These are phyloP conservation scores for Holacanthella duospinosa DNA, from an alignment of 2,888 invertebrate genomes.

Conservation along the genomic window DNA sequence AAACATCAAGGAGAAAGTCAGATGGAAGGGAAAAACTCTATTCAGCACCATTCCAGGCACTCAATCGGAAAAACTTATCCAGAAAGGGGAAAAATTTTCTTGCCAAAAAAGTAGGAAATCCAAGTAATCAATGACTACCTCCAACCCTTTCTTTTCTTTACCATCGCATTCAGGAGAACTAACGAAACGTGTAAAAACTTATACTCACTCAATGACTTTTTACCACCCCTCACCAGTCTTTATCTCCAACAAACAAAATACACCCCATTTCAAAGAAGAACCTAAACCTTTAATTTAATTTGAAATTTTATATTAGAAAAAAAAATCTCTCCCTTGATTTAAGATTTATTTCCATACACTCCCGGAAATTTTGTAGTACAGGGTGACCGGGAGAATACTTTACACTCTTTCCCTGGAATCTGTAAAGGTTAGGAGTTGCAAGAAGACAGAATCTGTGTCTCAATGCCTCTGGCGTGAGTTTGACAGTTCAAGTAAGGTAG, in stretches of 20 bases:
- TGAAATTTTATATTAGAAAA: background rate
- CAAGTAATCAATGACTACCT: conserved; percentile 17
- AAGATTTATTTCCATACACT: too few species aligned
- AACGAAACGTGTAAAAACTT: conserved; percentile 3
- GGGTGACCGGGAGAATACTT: too few species aligned
- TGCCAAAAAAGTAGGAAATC: conserved; percentile 10
- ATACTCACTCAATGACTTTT: background rate
- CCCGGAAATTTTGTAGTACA: too few species aligned
- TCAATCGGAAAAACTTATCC: background rate
- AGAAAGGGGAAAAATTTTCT: background rate
- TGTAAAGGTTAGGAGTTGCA: too few species aligned
- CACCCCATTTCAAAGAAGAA: background rate
- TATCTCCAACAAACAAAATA: background rate
- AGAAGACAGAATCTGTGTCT: too few species aligned
- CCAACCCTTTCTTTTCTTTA: conserved; percentile 2
- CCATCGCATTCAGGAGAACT: background rate
- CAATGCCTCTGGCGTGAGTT: too few species aligned
- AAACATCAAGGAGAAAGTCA: background rate
- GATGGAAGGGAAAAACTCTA: conserved; percentile 15
- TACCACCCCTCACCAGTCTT: background rate
- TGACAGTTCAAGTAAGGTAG: too few species aligned
- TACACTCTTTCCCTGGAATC: too few species aligned
- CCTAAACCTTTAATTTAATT: background rate
- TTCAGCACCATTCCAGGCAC: conserved; percentile 13
- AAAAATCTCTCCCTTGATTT: background rate